Conservation (phyloP, 2,888 invertebrate species). For the Drosophila koepferae region DNA sequence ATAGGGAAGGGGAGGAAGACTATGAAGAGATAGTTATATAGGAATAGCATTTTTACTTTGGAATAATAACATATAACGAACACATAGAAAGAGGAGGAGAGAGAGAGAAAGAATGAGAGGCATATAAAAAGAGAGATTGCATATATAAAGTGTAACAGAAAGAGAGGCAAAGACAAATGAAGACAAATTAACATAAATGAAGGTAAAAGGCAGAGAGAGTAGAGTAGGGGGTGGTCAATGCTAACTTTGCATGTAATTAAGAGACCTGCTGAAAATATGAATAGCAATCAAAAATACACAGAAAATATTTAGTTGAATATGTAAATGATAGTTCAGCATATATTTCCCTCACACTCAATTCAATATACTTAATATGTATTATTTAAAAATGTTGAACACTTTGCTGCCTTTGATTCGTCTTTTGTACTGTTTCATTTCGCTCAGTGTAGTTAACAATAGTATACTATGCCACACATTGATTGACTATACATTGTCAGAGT, state of each 20-base stretch:
- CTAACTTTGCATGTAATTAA: background rate
- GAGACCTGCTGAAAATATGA: too few relatives aligned
- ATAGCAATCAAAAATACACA: too few relatives aligned
- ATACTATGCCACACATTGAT: conserved; percentile 8
- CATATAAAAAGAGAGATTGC: background rate
- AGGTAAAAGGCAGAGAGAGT: background rate
- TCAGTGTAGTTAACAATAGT: conserved; percentile 31
- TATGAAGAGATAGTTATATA: background rate
- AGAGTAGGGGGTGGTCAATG: background rate
- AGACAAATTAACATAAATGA: background rate
- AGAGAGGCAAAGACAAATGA: background rate
- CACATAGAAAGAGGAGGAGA: background rate
- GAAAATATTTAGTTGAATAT: background rate
- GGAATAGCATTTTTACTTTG: background rate
- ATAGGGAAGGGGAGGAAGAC: too few relatives aligned
- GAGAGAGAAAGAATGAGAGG: background rate
- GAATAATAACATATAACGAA: background rate
- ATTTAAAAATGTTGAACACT: too few relatives aligned
- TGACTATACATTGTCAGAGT: conserved; percentile 17
- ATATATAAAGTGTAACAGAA: background rate
- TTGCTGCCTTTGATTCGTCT: background rate
- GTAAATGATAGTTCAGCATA: background rate
- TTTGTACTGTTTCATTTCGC: background rate
- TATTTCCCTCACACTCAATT: too few relatives aligned
- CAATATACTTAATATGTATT: too few relatives aligned